Evolutionary conservation across 2,797 vertebrate genomes (phyloP).

Genomic region (Hozukius guyotensis): DNA sequence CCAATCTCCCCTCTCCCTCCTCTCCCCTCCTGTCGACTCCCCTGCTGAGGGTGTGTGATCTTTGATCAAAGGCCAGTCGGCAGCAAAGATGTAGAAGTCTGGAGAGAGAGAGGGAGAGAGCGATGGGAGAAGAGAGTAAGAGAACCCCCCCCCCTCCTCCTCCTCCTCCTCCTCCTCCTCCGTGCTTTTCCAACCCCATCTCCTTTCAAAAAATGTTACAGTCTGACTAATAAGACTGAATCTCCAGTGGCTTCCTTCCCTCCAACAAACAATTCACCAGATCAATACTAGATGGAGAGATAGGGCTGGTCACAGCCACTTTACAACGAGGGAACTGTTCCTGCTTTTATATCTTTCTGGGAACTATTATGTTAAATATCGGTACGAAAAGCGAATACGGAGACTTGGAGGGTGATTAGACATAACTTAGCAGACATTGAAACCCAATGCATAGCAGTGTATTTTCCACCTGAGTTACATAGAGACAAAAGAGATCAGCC

Average conservation of each 20-base stretch:
- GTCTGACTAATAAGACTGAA: conserved; percentile 58
- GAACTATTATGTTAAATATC: conserved; percentile 45
- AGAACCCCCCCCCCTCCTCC: conserved; percentile 13
- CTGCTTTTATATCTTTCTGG: conserved; percentile 48
- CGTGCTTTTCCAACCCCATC: conserved; percentile 41
- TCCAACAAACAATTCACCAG: conserved; percentile 61
- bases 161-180: neutral
- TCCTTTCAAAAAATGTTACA: conserved; percentile 55
- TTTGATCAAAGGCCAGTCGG: conserved; percentile 71
- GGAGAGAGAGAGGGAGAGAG: conserved; percentile 43
- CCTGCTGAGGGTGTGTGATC: conserved; percentile 67
- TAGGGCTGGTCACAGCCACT: conserved; percentile 61
- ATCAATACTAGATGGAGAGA: conserved; percentile 70
- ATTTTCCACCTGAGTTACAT: conserved; percentile 85
- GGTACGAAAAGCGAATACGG: conserved; percentile 65
- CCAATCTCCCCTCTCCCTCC: conserved; percentile 39
- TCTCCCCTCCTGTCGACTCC: conserved; percentile 41
- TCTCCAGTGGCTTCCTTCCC: conserved; percentile 59
- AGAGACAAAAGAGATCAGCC: conserved; percentile 71
- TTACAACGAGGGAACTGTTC: conserved; percentile 51
- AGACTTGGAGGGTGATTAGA: conserved; percentile 50
- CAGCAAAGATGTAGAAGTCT: conserved; percentile 63
- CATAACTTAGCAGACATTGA: conserved; percentile 72
- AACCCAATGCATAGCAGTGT: conserved; percentile 81
- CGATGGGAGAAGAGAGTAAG: conserved; percentile 39